Conservation (phyloP, 2,888 invertebrate species). For the Ormyrus rosae region DNA sequence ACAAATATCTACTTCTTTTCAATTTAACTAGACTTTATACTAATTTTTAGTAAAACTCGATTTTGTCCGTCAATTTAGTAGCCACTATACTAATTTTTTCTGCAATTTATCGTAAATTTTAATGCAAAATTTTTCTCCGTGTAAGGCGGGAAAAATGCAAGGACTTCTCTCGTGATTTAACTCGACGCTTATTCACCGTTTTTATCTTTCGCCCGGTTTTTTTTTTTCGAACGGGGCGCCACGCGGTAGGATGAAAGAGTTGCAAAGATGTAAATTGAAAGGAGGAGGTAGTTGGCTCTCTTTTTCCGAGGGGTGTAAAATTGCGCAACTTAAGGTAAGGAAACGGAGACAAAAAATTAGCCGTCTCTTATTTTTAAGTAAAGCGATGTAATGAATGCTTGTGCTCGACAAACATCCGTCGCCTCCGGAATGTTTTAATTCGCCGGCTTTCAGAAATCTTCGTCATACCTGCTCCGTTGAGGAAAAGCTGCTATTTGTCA, state of each 20-base stretch:
- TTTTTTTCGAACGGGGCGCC: slow-evolving; percentile 37
- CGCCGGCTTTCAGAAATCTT: slow-evolving; percentile 6
- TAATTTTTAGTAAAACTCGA: too few relatives aligned
- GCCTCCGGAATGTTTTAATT: slow-evolving; percentile 37
- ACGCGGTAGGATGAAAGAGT: slow-evolving; percentile 38
- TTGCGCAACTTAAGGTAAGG: slow-evolving; percentile 27
- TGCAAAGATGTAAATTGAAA: slow-evolving; percentile 55
- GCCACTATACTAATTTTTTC: too few relatives aligned
- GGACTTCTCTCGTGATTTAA: slow-evolving; percentile 50
- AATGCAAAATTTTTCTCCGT: too few relatives aligned
- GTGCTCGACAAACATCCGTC: slow-evolving; percentile 29
- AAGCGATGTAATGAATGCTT: slow-evolving; percentile 47
- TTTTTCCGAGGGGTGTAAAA: slow-evolving; percentile 24
- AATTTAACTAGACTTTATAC: too few relatives aligned
- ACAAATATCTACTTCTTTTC: too few relatives aligned
- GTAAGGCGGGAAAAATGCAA: slow-evolving; percentile 24
- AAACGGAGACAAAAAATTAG: slow-evolving; percentile 53
- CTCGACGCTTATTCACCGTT: slow-evolving; percentile 4
- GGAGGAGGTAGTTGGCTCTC: slow-evolving; percentile 40
- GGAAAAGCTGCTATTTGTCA: too few relatives aligned
- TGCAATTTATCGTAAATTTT: too few relatives aligned
- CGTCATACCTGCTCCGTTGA: too few relatives aligned
- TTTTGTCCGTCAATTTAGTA: too few relatives aligned
- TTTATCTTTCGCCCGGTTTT: background rate
- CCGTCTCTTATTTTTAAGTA: slow-evolving; percentile 52